Percentiles rank a stretch among this genome's conserved stretches.
Conservation (phyloP, 2,113 vertebrate genomes). For the Gobius niger region DNA sequence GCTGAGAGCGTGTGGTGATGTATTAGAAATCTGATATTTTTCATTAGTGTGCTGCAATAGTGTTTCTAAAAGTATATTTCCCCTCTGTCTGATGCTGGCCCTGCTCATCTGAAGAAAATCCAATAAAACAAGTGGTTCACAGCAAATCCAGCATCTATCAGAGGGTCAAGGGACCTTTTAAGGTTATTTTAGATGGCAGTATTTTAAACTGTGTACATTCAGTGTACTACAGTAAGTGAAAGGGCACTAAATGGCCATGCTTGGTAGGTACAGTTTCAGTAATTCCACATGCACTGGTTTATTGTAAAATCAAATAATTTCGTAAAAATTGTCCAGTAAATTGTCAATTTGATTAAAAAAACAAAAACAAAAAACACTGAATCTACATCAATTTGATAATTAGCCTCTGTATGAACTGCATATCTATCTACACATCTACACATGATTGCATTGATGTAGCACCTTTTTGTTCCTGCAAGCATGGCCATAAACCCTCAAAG, state of each 20-base stretch:
- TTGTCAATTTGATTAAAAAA: background rate
- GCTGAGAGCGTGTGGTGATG: constrained; percentile 49
- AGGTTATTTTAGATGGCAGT: constrained; percentile 27
- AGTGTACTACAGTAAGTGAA: constrained; percentile 19
- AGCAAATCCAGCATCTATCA: constrained; percentile 61
- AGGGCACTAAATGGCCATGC: constrained; percentile 45
- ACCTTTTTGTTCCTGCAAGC: constrained; percentile 34
- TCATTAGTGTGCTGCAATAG: constrained; percentile 53
- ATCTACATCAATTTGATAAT: background rate
- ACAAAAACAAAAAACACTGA: background rate
- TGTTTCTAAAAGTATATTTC: constrained; percentile 54
- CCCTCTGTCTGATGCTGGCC: constrained; percentile 54
- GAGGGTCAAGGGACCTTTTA: constrained; percentile 33
- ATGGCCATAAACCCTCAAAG: constrained; percentile 36
- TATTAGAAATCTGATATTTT: constrained; percentile 63
- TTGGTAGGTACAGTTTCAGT: constrained; percentile 25
- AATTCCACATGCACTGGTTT: background rate
- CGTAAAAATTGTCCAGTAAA: background rate
- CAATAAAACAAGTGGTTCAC: constrained; percentile 33
- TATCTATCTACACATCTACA: constrained; percentile 38
- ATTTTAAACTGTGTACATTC: constrained; percentile 23
- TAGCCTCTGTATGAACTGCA: constrained; percentile 17
- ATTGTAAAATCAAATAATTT: background rate
- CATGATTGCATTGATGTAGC: constrained; percentile 19
- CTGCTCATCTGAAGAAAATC: constrained; percentile 43